Base-by-base conservation (phyloP, 1,140 invertebrate genomes). In the Saxidomus purpurata region DNA sequence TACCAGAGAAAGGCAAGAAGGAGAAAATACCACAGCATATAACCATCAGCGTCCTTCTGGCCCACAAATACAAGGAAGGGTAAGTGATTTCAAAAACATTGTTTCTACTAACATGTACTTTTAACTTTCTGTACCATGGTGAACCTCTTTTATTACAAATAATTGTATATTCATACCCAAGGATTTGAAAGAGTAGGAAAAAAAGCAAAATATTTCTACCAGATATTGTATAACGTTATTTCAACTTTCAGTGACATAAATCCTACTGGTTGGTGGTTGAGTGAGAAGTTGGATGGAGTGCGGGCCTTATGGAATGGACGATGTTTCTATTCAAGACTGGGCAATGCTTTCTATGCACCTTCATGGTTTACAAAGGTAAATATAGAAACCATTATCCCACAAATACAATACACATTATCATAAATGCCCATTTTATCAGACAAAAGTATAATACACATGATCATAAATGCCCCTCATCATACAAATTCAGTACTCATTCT, bases 301-400 rank as follows among this genome's bases (percentile, higher is more conserved):
- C 59, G 94, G 81, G 94, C 94, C 34, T 94, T 92, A 82, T 95
- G 94, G 94, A 94, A 94, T 94, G 94, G 94, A 90, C 92, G 94
- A 25, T 94, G 93, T 85, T 95, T 95, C 69, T 95, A 94, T 82
- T 95, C 94, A 17, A 89, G 94, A 80, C 92, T 94, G 6, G 94
- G 94, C 55, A 95, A 95, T 91, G 92, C 93, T 55, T 95, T 95
- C 84, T 92, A 91, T 89, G 93, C 94, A 38, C 94, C 94, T 43
- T 83, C 90, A n/a, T 95, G 94, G 94, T 89, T 89, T n/a, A 89
- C 87, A 31, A 89, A 89, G 71, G 80, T 77, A 76, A 25, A 61
- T 80, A 63, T 15, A 13, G n/a, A 59, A 59, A 43, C 43, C 15
- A 15, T 43, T 43, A 8, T 43, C 43, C 4, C 15, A 43, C 43